These are phyloP conservation scores for Podilymbus podiceps DNA, from an alignment of 2,113 vertebrate genomes.

Conservation along the genomic window DNA sequence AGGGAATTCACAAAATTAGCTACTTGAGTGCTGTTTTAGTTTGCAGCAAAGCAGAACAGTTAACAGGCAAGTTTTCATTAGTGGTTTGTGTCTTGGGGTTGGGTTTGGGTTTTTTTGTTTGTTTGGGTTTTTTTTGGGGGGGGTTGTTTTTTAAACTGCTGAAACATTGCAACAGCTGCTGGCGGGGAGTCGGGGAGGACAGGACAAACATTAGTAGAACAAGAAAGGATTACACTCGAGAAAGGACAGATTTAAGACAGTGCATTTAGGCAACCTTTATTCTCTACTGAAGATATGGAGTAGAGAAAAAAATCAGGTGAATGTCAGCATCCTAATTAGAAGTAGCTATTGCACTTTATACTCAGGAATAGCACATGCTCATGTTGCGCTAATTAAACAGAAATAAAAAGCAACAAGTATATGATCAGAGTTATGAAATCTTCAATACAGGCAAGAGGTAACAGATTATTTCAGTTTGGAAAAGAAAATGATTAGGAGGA, in stretches of 20 bases:
- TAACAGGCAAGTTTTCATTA: background rate
- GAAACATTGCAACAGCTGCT: background rate
- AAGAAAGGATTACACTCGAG: background rate
- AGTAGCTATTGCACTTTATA: background rate
- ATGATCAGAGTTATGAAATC: background rate
- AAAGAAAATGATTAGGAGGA: conserved; percentile 10
- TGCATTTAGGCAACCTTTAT: background rate
- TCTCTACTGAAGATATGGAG: background rate
- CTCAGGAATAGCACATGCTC: background rate
- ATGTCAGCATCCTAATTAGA: background rate
- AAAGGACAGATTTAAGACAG: background rate
- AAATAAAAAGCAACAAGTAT: background rate
- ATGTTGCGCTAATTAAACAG: background rate
- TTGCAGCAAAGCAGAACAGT: background rate
- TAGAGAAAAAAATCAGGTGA: background rate
- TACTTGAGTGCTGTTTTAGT: background rate
- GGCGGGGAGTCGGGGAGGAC: background rate
- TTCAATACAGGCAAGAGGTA: background rate
- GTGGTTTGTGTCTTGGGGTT: background rate
- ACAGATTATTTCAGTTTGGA: background rate
- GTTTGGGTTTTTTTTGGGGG: too few relatives aligned
- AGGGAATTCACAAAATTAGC: background rate
- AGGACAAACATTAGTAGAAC: background rate
- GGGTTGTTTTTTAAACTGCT: background rate
- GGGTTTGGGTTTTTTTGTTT: too few relatives aligned